Base-by-base conservation (phyloP, 2,888 invertebrate species). In the Minunthozetes semirufus region DNA sequence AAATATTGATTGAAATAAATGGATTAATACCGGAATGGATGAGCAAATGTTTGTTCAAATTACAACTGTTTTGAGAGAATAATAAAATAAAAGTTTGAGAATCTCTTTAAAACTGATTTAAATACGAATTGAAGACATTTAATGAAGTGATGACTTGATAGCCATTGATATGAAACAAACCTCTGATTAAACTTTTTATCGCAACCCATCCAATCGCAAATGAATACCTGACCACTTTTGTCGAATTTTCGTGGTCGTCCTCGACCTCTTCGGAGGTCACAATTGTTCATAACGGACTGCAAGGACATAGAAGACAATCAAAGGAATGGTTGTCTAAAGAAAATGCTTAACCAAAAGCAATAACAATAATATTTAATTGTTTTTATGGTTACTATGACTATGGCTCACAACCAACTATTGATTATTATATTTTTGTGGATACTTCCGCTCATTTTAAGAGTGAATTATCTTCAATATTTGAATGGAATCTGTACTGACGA, bases 221-320 rank as follows among this genome's bases (percentile, higher is more conserved):
- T n/a, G 27, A 63, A 63, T n/a, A 63, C 63, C 27, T 63, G 63
- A n/a, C 63, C 63, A 63, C 63, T 63, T n/a, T 63, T 63, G 38
- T 63, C 63, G 33, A 63, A 63, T 38, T 63, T 63, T 38, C 63
- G 63, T 0, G 63, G 63, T 17, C 63, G 63, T n/a, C 63, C 63
- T 6, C 63, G 9, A 33, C 63, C 63, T 33, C 63, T 22, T 6
- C 63, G 63, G 25, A 33, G 63, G 63, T 63, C 63, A 25, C 33
- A 33, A n/a, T 33, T 27, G 5, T 13, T 63, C 63, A 63, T 63
- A 33, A 19, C 63, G 17, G 29, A 15, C 2, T 59, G 59, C 11
- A 59, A 19, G n/a, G 50, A 42, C 42, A 42, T 42, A 42, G 42
- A 42, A 3, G 8, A 33, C 33, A 33, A 42, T 42, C 42, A 42